Conservation (phyloP, 2,113 vertebrate species). For the Aegotheles bennettii region DNA sequence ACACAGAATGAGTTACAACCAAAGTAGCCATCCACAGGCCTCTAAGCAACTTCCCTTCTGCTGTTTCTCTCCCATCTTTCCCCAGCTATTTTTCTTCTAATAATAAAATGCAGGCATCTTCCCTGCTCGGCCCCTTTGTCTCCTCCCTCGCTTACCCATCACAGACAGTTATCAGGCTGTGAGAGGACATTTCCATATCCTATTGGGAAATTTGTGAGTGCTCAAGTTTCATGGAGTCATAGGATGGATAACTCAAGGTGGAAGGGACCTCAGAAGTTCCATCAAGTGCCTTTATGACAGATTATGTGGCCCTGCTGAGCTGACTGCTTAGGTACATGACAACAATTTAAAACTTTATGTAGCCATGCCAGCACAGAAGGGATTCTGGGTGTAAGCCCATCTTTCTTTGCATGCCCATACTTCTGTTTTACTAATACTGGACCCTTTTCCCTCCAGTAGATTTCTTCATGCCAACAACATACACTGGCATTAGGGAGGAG, state of each 20-base stretch:
- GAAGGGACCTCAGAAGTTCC: background rate
- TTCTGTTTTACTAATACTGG: background rate
- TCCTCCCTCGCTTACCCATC: background rate
- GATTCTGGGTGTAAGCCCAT: background rate
- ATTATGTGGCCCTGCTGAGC: background rate
- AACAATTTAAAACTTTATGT: background rate
- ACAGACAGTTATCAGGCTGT: background rate
- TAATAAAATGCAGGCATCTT: background rate
- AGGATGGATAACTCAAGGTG: background rate
- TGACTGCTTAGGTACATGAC: background rate
- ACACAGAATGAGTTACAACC: accelerated
- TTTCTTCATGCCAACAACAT: background rate
- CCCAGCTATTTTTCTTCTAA: background rate
- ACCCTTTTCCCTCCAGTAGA: background rate
- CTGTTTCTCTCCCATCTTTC: background rate
- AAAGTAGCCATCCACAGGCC: background rate
- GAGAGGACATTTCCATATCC: background rate
- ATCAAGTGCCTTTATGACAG: background rate
- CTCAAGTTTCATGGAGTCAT: background rate
- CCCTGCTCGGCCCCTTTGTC: background rate
- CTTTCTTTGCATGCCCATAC: background rate
- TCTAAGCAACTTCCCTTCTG: background rate
- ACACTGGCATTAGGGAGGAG: background rate
- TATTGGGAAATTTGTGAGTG: accelerated
- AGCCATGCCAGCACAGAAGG: background rate